A percentile compares a stretch with the other conserved stretches of the same genome.
These are phyloP conservation scores for Proisotoma minuta DNA, from an alignment of 2,888 invertebrate genomes.

Conservation along the genomic window DNA sequence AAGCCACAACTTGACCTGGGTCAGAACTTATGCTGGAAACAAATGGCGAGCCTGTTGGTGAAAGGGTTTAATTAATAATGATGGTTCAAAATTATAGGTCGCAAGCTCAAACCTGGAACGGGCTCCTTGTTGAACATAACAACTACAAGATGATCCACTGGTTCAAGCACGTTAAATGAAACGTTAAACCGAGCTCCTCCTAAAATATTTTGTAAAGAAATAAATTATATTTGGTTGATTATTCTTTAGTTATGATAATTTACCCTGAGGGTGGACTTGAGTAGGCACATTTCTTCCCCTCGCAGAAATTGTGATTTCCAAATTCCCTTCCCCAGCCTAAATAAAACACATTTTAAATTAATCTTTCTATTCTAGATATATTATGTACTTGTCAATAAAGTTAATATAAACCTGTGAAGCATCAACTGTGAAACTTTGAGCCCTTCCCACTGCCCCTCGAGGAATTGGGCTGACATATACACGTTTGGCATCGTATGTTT, in stretches of 20 bases:
- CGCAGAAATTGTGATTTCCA: conserved; percentile 90
- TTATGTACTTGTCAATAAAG: no score
- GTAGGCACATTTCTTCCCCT: conserved; percentile 90
- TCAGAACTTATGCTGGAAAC: conserved; percentile 68
- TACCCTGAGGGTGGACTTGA: conserved; percentile 78
- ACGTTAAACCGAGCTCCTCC: conserved; percentile 79
- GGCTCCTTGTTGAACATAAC: conserved; percentile 93
- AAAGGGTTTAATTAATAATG: not conserved
- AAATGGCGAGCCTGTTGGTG: conserved; percentile 74
- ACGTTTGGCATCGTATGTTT: conserved; percentile 82
- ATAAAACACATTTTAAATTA: not conserved
- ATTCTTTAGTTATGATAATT: not conserved
- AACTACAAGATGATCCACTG: conserved; percentile 90
- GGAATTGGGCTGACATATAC: conserved; percentile 77
- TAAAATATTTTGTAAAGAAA: conserved; percentile 6
- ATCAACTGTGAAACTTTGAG: conserved; percentile 74
- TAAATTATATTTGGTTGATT: not conserved
- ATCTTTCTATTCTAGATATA: not conserved
- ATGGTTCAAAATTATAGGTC: not conserved
- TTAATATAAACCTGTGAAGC: no score
- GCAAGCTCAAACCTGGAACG: conserved; percentile 52
- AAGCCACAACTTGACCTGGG: conserved; percentile 58
- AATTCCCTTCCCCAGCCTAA: conserved; percentile 40
- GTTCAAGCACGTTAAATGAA: conserved; percentile 90
- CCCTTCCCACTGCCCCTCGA: conserved; percentile 76